These are phyloP conservation scores for Malurus elegans DNA, from an alignment of 2,113 vertebrate species.

Conservation along the genomic window DNA sequence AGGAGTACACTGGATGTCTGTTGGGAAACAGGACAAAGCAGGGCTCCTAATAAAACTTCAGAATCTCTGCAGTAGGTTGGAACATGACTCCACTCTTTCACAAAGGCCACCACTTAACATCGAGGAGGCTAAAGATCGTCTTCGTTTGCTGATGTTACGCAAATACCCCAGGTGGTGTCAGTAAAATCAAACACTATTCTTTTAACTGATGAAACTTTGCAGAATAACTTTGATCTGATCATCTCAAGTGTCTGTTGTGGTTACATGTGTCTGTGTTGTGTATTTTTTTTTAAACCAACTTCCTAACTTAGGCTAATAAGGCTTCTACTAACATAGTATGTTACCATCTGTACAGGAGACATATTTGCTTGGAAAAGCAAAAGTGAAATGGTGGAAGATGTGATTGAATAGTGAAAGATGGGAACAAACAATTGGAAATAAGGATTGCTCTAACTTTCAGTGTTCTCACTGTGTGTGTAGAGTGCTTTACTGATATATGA, in stretches of 20 bases:
- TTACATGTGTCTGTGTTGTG: neutral
- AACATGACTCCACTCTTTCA: constrained; percentile 76
- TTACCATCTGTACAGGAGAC: neutral
- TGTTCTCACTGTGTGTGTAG: neutral
- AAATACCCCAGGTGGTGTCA: constrained; percentile 81
- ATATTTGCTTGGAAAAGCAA: neutral
- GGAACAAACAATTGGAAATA: neutral
- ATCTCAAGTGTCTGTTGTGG: neutral
- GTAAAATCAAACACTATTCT: neutral
- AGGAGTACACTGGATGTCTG: constrained; percentile 92
- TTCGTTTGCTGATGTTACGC: constrained; percentile 87
- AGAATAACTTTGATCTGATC: neutral
- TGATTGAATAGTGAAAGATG: neutral
- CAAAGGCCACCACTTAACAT: constrained; percentile 84
- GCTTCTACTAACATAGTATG: neutral
- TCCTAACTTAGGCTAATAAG: neutral
- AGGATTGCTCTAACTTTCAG: neutral
- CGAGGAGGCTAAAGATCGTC: constrained; percentile 93
- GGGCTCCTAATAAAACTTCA: constrained; percentile 92
- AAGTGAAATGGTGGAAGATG: neutral
- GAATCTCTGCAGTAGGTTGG: constrained; percentile 89
- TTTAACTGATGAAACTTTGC: neutral
- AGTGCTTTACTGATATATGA: neutral
- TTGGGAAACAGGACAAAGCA: constrained; percentile 91
- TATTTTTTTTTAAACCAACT: neutral